Percentiles rank a stretch among this genome's conserved stretches.
Conservation (phyloP, 2,797 vertebrate genomes). For the Gila robusta region DNA sequence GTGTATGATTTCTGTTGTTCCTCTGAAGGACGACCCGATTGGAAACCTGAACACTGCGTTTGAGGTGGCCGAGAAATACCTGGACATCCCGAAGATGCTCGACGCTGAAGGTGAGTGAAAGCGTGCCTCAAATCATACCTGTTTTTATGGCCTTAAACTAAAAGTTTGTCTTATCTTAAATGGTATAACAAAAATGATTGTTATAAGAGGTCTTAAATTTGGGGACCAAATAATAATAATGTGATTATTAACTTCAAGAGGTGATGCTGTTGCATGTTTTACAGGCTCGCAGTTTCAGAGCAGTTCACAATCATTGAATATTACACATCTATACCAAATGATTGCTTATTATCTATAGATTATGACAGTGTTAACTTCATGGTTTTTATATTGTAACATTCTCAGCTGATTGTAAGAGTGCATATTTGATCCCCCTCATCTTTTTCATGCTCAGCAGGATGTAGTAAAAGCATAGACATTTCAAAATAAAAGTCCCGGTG, state of each 20-base stretch:
- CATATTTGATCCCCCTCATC: not conserved
- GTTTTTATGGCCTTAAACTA: not conserved
- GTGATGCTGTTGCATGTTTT: too few species aligned
- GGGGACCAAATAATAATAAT: not conserved
- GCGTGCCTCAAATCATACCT: too few species aligned
- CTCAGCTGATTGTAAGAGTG: not conserved
- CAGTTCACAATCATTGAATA: not conserved
- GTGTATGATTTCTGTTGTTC: not conserved
- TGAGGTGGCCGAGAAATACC: conserved; percentile 91
- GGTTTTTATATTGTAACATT: not conserved
- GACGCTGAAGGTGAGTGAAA: conserved; percentile 88
- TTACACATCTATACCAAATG: not conserved
- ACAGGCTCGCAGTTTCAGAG: too few species aligned
- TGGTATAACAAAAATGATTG: not conserved
- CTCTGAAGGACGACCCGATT: conserved; percentile 87
- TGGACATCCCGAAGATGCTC: conserved; percentile 95
- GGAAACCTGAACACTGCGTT: conserved; percentile 94
- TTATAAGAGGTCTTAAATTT: not conserved
- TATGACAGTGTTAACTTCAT: not conserved
- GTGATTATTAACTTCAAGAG: too few species aligned
- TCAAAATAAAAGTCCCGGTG: too few species aligned
- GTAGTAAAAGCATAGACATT: too few species aligned
- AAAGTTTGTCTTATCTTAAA: not conserved
- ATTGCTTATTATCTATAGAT: not conserved
- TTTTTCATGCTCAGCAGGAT: too few species aligned